Conservation (phyloP, 2,888 invertebrate genomes). For the Agrilus cyanescens region DNA sequence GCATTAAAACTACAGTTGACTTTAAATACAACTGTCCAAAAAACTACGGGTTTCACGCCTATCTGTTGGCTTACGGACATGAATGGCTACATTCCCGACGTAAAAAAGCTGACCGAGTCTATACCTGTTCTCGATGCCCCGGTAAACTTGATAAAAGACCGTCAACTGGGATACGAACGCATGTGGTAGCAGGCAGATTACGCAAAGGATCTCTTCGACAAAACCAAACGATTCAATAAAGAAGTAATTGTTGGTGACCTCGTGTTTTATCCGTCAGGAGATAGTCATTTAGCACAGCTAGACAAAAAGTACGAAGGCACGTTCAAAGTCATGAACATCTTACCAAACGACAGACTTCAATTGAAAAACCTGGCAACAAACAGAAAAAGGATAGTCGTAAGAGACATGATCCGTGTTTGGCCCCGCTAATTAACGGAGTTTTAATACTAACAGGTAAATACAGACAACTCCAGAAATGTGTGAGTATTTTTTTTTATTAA, state of each 20-base stretch:
- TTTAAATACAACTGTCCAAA: slow-evolving; percentile 7
- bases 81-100: slow-evolving; percentile 4
- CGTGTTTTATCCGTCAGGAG: slow-evolving; percentile 2
- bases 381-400: too few species aligned
- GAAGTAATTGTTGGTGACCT: slow-evolving; percentile 1
- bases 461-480: too few species aligned
- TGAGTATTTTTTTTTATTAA: too few species aligned
- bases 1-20: background rate
- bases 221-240: too few species aligned
- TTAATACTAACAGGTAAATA: too few species aligned
- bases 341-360: too few species aligned
- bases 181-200: too few species aligned
- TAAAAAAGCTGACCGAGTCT: slow-evolving; percentile 6
- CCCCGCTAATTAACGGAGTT: background rate
- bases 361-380: background rate
- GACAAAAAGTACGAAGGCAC: slow-evolving; percentile 6
- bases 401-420: background rate
- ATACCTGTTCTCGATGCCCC: slow-evolving; percentile 1
- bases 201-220: too few species aligned
- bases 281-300: background rate
- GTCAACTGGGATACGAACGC: slow-evolving; percentile 11
- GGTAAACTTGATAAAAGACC: slow-evolving; percentile 9
- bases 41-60: slow-evolving; percentile 12
- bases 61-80: slow-evolving; percentile 9
- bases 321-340: background rate